phyloP scores from a whole-genome alignment of 2,888 invertebrate species.

The Aphidius colemani region DNA sequence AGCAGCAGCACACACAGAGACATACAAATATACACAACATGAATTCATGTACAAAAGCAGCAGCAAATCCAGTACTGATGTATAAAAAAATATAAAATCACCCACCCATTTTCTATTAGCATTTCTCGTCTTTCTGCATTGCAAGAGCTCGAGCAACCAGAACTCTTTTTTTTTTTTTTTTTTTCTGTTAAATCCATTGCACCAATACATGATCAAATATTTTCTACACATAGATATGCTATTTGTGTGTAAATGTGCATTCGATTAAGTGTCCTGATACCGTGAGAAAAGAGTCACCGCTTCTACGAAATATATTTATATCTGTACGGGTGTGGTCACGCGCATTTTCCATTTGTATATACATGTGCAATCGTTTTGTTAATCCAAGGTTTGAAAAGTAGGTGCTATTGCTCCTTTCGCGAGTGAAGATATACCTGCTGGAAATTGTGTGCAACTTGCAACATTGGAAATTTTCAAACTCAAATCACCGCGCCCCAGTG shows the following conservation, averaged over 20 bases:
- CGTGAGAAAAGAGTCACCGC: slow-evolving; percentile 40
- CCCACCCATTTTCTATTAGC: slow-evolving; percentile 39
- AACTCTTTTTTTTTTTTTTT: too few relatives aligned
- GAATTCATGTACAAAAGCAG: slow-evolving; percentile 10
- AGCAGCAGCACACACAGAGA: too few relatives aligned
- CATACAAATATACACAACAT: neutral
- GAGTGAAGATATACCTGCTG: slow-evolving; percentile 15
- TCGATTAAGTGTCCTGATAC: slow-evolving; percentile 40
- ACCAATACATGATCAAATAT: too few relatives aligned
- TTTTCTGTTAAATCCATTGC: too few relatives aligned
- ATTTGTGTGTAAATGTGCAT: slow-evolving; percentile 12
- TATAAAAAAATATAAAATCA: neutral
- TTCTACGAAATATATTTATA: slow-evolving; percentile 33
- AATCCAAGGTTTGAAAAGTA: slow-evolving; percentile 34
- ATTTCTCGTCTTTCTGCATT: slow-evolving; percentile 36
- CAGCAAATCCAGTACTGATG: slow-evolving; percentile 6
- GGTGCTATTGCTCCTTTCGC: slow-evolving; percentile 31
- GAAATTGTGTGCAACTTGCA: too few relatives aligned
- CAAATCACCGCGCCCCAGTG: too few relatives aligned
- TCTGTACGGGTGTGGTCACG: slow-evolving; percentile 41
- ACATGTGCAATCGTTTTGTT: slow-evolving; percentile 31
- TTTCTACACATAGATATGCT: too few relatives aligned
- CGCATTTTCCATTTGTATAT: slow-evolving; percentile 35
- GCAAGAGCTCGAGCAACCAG: too few relatives aligned
- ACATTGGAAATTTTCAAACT: too few relatives aligned